phyloP scores from a whole-genome alignment of 2,797 vertebrate species.

The Phrynocephalus forsythii region DNA sequence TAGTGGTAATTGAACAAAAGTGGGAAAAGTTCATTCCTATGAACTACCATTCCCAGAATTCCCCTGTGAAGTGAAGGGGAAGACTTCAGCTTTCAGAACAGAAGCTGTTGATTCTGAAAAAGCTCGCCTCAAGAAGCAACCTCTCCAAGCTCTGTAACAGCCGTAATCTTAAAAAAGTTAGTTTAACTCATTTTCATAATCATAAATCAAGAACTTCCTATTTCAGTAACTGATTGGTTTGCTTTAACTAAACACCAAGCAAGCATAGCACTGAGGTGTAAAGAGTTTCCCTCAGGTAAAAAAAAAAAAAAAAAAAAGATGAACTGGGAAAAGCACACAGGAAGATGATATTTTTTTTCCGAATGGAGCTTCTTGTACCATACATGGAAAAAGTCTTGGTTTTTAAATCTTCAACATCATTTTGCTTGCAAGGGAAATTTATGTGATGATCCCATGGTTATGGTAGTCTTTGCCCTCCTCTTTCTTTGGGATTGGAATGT shows the following conservation, averaged over 20 bases:
- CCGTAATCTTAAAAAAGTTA: not conserved
- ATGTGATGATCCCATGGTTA: no score
- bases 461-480: no score
- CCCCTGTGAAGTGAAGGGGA: conserved; percentile 36
- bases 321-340: not conserved
- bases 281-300: not conserved
- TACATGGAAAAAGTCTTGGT: not conserved
- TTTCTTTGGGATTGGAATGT: no score
- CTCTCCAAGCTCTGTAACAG: no score
- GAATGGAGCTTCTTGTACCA: not conserved
- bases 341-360: no score
- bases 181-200: conserved; percentile 21
- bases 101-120: no score
- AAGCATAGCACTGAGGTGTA: not conserved
- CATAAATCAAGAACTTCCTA: not conserved
- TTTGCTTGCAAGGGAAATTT: no score
- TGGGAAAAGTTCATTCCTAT: conserved; percentile 11
- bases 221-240: not conserved
- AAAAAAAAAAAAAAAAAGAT: not conserved
- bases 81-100: no score
- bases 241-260: rapidly evolving
- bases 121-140: no score
- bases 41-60: not conserved
- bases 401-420: no score
- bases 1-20: not conserved